These are phyloP conservation scores for Zaprionus inermis DNA, from an alignment of 1,140 invertebrate genomes.

Conservation along the genomic window DNA sequence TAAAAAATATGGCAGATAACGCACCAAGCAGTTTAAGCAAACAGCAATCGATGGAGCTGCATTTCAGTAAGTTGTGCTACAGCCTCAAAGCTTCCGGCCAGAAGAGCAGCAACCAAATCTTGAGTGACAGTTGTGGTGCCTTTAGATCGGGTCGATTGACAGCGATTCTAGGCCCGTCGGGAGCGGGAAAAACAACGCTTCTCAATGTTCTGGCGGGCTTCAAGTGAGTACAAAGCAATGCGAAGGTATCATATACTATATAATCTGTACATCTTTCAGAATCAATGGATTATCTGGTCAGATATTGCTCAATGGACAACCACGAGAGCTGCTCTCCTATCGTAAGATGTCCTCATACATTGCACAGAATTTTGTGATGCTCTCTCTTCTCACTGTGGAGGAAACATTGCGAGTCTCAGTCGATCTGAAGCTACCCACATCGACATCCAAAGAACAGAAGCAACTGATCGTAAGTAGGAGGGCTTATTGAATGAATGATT, in stretches of 20 bases:
- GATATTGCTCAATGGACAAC: conserved; percentile 90
- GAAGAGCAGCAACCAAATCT: conserved; percentile 83
- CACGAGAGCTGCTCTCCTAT: conserved; percentile 88
- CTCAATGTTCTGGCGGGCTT: conserved; percentile 87
- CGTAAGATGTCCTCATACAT: conserved; percentile 88
- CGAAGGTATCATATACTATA: neutral
- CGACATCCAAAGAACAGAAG: conserved; percentile 52
- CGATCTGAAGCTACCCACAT: conserved; percentile 85
- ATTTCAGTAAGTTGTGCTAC: conserved; percentile 69
- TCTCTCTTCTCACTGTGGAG: conserved; percentile 87
- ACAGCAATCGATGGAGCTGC: conserved; percentile 53
- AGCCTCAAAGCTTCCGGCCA: conserved; percentile 39
- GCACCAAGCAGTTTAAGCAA: conserved; percentile 39
- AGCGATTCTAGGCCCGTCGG: conserved; percentile 92
- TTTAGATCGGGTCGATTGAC: conserved; percentile 87
- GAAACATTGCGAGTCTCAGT: conserved; percentile 88
- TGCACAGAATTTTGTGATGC: conserved; percentile 88
- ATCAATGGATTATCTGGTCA: conserved; percentile 86
- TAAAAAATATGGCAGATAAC: conserved; percentile 54
- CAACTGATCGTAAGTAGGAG: conserved; percentile 53
- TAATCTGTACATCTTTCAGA: conserved; percentile 26
- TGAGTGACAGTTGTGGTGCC: conserved; percentile 86
- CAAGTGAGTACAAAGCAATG: conserved; percentile 81
- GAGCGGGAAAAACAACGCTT: conserved; percentile 93
- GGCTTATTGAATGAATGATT: neutral